A percentile compares a stretch with the other conserved stretches of the same genome.
Conservation (phyloP, 2,797 vertebrate genomes). For the Dermochelys coriacea region DNA sequence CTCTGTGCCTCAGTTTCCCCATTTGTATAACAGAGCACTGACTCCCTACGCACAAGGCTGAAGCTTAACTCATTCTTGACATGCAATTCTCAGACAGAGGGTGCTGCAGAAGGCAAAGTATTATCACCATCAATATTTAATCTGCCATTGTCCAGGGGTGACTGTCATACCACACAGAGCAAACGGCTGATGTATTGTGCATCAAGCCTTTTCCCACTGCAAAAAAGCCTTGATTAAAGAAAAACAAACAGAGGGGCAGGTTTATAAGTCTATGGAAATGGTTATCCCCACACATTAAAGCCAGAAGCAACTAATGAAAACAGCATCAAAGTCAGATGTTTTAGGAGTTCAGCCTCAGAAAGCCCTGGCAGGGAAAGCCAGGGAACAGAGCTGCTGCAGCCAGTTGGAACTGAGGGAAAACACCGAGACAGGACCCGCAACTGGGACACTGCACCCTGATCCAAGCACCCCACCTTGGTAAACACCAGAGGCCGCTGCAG, state of each 20-base stretch:
- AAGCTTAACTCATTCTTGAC: neutral
- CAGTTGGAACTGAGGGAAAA: neutral
- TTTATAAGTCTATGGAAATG: constrained; percentile 59
- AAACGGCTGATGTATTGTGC: accelerated
- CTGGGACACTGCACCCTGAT: neutral
- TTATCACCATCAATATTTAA: constrained; percentile 40
- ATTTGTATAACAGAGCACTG: neutral
- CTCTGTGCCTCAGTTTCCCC: neutral
- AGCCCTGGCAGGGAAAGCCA: neutral
- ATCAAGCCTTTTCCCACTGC: neutral
- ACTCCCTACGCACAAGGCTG: neutral
- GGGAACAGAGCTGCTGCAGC: neutral
- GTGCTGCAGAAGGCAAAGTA: neutral
- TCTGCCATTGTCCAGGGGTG: constrained; percentile 34
- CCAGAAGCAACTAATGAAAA: constrained; percentile 72
- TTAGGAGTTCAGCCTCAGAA: constrained; percentile 29
- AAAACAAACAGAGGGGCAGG: constrained; percentile 26
- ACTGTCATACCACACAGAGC: constrained; percentile 19
- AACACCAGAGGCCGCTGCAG: neutral
- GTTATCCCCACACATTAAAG: constrained; percentile 61
- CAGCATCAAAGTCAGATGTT: constrained; percentile 59
- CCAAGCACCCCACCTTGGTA: neutral
- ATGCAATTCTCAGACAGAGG: neutral
- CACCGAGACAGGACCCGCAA: neutral
- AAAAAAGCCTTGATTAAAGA: neutral